A percentile compares a stretch with the other conserved stretches of the same genome.
Conservation (phyloP, 2,113 vertebrate species). For the Nothocercus julius region DNA sequence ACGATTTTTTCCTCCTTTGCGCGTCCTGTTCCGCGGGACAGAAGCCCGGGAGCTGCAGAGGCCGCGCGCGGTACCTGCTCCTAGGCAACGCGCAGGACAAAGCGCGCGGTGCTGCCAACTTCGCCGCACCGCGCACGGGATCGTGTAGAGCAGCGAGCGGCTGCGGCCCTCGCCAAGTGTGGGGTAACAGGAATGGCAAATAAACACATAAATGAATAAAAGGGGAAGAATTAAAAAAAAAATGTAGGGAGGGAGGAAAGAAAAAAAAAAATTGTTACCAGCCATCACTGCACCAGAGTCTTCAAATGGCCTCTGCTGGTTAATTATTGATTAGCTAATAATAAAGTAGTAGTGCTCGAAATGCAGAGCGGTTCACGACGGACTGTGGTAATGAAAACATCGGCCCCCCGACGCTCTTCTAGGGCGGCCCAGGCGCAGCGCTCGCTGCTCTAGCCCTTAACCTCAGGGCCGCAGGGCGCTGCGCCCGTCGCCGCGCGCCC, state of each 20-base stretch:
- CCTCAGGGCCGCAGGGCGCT: background rate
- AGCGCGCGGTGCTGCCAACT: background rate
- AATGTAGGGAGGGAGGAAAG: background rate
- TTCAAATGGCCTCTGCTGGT: constrained; percentile 12
- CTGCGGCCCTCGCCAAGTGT: too few species aligned
- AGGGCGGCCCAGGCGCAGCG: background rate
- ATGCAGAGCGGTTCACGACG: background rate
- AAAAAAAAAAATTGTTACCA: constrained; percentile 7
- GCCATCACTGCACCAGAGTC: constrained; percentile 8
- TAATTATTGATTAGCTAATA: constrained; percentile 52
- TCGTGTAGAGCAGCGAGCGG: too few species aligned
- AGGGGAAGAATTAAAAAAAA: too few species aligned
- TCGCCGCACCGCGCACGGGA: background rate
- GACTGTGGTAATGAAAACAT: constrained; percentile 27
- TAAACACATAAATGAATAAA: too few species aligned
- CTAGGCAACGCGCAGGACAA: background rate
- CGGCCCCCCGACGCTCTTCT: background rate
- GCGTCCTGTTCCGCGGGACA: too few species aligned
- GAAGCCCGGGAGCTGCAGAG: too few species aligned
- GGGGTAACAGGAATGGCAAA: too few species aligned
- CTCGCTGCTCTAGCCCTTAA: constrained; percentile 18
- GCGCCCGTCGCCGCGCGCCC: background rate
- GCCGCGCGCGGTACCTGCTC: background rate
- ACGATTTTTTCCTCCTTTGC: too few species aligned
- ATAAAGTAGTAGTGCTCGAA: constrained; percentile 18